Evolutionary conservation across 2,113 vertebrate species (phyloP), one percentile per base, ranked within the genome.

Genomic region (cattle (Bos taurus)): DNA sequence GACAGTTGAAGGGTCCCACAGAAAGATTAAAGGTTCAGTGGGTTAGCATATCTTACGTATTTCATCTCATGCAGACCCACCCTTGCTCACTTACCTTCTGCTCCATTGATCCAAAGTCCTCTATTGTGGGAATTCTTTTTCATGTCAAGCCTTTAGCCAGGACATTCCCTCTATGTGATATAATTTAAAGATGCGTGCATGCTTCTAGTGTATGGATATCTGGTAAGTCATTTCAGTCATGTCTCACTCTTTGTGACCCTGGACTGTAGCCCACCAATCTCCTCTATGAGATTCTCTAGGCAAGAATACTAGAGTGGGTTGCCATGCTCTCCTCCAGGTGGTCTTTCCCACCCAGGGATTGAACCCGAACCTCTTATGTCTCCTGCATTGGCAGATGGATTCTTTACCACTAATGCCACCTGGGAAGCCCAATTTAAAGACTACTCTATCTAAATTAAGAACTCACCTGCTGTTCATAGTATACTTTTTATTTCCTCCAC

Each of bases 91-190:
- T 30, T n/a, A 30, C 56, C 50, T 88, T 16, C 50, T 67, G 19
- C 2, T 59, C 21, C 0, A 2, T 3, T 5, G 11, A 16, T 9
- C 33, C 36, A 16, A 23, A 36, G 10, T 40, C 1, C 40, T 67
- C n/a, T 40, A 11, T 7, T 83, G 36, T 28, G n/a, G 6, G 43
- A 7, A 9, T 36, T 13, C 7, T 19, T 80, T 82, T 25, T 28
- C 2, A 5, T 19, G 16, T 30, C n/a, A 36, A 9, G 36, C 9
- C 15, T 46, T 91, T 46, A 21, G n/a, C 16, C 40, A n/a, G 8
- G 2, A 10, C 4, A 21, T 23, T 8, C 1, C 9, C 2, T 54
- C n/a, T 52, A 7, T 14, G 11, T 67, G 56, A 33, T 1, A n/a
- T 48, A 71, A 40, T 23, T 71, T 23, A 71, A 71, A 36, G n/a